A percentile compares a stretch with the other conserved stretches of the same genome.
Conservation (phyloP, 2,888 invertebrate genomes). For the Stictocephala bisonia region DNA sequence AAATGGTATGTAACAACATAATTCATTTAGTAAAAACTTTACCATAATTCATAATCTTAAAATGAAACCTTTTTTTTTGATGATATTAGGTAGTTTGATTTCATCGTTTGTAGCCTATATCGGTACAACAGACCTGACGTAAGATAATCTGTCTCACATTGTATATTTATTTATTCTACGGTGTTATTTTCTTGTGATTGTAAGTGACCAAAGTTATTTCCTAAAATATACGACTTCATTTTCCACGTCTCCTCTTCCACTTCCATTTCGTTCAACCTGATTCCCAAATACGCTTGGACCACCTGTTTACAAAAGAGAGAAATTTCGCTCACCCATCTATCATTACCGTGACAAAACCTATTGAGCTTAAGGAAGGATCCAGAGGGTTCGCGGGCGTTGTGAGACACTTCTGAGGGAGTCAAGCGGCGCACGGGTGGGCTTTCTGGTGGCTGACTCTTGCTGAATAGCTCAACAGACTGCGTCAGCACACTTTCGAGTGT, state of each 20-base stretch:
- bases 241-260: slow-evolving; percentile 22
- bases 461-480: background rate
- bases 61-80: too few relatives aligned
- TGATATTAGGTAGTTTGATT: too few relatives aligned
- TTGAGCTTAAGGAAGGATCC: background rate
- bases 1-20: too few relatives aligned
- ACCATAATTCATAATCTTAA: too few relatives aligned
- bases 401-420: background rate
- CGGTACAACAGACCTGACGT: too few relatives aligned
- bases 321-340: slow-evolving; percentile 5
- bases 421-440: background rate
- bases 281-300: slow-evolving; percentile 3
- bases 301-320: slow-evolving; percentile 15
- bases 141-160: too few relatives aligned
- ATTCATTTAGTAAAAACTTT: too few relatives aligned
- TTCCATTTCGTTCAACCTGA: slow-evolving; percentile 19
- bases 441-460: background rate
- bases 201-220: too few relatives aligned
- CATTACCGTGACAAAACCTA: background rate
- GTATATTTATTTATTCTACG: too few relatives aligned
- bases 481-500: background rate
- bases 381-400: background rate
- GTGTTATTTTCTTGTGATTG: too few relatives aligned
- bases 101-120: too few relatives aligned
- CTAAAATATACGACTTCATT: background rate